These are phyloP conservation scores for Bombus pascuorum DNA, from an alignment of 1,140 invertebrate genomes.

Conservation along the genomic window DNA sequence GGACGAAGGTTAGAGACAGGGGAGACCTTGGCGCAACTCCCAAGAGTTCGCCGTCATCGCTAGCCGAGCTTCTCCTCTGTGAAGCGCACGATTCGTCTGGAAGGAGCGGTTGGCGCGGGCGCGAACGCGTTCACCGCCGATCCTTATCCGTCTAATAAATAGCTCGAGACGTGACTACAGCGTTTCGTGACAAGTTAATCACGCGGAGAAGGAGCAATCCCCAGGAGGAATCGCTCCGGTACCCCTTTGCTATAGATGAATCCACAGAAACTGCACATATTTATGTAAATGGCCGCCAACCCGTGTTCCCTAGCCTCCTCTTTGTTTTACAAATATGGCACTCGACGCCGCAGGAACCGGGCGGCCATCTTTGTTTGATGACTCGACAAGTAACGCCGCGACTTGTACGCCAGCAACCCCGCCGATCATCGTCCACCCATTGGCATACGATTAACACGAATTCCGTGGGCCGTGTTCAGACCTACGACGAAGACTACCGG, in stretches of 20 bases:
- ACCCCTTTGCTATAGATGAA: constrained; percentile 62
- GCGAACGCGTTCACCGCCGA: constrained; percentile 37
- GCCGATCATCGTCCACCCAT: constrained; percentile 59
- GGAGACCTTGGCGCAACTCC: neutral
- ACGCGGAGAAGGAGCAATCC: constrained; percentile 65
- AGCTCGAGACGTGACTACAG: constrained; percentile 78
- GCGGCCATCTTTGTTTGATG: constrained; percentile 71
- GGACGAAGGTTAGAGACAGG: neutral
- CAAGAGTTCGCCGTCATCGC: neutral
- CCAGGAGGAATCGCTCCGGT: constrained; percentile 20
- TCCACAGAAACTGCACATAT: constrained; percentile 75
- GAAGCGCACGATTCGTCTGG: constrained; percentile 28
- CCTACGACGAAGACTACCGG: constrained; percentile 16
- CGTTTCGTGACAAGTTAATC: constrained; percentile 81
- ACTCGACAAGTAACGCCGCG: constrained; percentile 61
- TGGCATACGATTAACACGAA: constrained; percentile 65
- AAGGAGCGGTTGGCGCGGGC: constrained; percentile 11
- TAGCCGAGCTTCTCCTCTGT: too few species aligned
- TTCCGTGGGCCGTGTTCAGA: constrained; percentile 35
- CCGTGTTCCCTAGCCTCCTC: constrained; percentile 32
- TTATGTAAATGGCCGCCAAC: constrained; percentile 75
- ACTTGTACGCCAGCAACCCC: constrained; percentile 41
- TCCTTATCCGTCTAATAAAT: constrained; percentile 76
- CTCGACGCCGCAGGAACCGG: constrained; percentile 47
- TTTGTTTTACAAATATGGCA: constrained; percentile 72